phyloP scores from a whole-genome alignment of 1,140 invertebrate genomes.

The Mycetomoellerius zeteki region DNA sequence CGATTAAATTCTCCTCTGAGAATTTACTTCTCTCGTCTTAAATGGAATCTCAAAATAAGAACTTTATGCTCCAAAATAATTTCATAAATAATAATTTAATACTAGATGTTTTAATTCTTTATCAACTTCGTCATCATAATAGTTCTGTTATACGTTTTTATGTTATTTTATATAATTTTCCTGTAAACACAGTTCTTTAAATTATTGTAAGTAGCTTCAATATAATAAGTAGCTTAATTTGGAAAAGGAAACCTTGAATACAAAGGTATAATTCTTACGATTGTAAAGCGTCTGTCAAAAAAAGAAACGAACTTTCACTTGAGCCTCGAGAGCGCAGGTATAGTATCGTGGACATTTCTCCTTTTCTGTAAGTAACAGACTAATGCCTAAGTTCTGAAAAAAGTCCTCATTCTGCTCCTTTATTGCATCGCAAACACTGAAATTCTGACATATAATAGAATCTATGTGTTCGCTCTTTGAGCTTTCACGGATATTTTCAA shows the following conservation, averaged over 20 bases:
- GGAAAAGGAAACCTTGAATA: neutral
- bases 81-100: neutral
- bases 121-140: neutral
- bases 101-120: neutral
- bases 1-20: neutral
- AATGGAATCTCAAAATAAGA: neutral
- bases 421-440: neutral
- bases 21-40: neutral
- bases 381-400: too few relatives aligned
- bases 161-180: neutral
- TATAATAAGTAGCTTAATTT: too few relatives aligned
- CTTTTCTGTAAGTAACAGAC: slow-evolving; percentile 22
- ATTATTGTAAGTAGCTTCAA: neutral
- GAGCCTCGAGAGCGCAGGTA: slow-evolving; percentile 11
- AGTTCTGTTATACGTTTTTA: neutral
- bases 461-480: neutral
- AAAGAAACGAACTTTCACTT: slow-evolving; percentile 67
- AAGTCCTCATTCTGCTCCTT: neutral
- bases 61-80: neutral
- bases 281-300: slow-evolving; percentile 21
- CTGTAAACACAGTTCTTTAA: neutral
- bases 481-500: too few relatives aligned
- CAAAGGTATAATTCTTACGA: neutral
- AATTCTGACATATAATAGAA: neutral
- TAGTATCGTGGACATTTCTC: slow-evolving; percentile 50